Evolutionary conservation across 2,113 vertebrate genomes (phyloP).

Genomic region (Balaenoptera acutorostrata): DNA sequence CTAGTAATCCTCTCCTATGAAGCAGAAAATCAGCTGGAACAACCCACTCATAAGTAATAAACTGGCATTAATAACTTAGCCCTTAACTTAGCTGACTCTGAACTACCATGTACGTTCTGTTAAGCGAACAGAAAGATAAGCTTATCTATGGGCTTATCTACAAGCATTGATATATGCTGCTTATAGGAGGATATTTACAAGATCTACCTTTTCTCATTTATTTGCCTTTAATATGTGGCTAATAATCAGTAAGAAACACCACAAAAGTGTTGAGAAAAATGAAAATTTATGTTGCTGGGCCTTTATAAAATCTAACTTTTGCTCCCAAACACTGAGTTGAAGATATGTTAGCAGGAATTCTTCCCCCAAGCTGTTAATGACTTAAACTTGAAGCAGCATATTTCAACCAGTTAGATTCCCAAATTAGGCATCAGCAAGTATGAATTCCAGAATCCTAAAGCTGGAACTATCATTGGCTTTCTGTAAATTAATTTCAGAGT

Average conservation of each 20-base stretch:
- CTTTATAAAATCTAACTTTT: background rate
- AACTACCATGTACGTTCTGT: background rate
- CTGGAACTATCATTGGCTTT: background rate
- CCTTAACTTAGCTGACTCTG: slow-evolving; percentile 17
- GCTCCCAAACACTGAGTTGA: background rate
- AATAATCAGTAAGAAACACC: background rate
- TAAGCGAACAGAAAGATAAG: background rate
- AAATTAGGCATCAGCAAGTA: background rate
- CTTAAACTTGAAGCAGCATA: background rate
- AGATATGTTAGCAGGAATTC: background rate
- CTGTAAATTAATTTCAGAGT: background rate
- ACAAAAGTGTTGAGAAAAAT: background rate
- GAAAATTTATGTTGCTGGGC: background rate
- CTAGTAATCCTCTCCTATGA: slow-evolving; percentile 55
- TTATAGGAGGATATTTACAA: background rate
- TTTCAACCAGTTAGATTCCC: background rate
- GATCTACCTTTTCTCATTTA: background rate
- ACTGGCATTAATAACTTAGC: slow-evolving; percentile 21
- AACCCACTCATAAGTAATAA: slow-evolving; percentile 51
- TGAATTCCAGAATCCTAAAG: background rate
- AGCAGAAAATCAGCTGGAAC: slow-evolving; percentile 68
- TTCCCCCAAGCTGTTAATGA: background rate
- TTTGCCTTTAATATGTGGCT: background rate
- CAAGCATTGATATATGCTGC: background rate
- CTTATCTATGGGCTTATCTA: background rate